Percentiles rank a stretch among this genome's conserved stretches.
Conservation (phyloP, 2,113 vertebrate genomes). For the Myotis lucifugus region DNA sequence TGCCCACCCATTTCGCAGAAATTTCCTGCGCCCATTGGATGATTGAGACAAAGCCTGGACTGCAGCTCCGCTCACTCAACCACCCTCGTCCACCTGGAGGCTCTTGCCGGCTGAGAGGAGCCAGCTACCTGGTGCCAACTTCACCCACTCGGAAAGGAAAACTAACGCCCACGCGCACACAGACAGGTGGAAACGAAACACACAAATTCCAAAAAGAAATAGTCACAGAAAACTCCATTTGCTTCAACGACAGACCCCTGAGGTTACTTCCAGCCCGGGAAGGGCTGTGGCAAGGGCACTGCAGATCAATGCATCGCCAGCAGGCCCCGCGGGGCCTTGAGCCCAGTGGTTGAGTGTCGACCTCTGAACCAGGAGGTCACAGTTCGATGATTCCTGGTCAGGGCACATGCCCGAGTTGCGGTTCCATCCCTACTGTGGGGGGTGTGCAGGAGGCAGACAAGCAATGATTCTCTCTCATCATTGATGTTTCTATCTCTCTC, state of each 20-base stretch:
- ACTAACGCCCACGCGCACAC: slow-evolving; percentile 78
- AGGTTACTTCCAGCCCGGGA: slow-evolving; percentile 55
- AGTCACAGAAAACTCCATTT: slow-evolving; percentile 87
- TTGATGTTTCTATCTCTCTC: too few relatives aligned
- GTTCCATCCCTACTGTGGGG: too few relatives aligned
- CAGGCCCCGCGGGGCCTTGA: rapidly evolving
- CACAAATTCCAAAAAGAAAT: slow-evolving; percentile 72
- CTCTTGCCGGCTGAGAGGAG: slow-evolving; percentile 86
- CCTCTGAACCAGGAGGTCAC: too few relatives aligned
- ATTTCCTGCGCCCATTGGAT: slow-evolving; percentile 95
- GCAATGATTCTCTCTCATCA: too few relatives aligned
- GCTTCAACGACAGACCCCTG: slow-evolving; percentile 65
- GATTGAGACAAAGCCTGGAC: slow-evolving; percentile 94
- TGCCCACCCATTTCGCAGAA: slow-evolving; percentile 92
- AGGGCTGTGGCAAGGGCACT: background rate
- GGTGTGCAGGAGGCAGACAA: too few relatives aligned
- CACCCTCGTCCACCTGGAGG: slow-evolving; percentile 82
- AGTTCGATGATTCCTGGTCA: too few relatives aligned
- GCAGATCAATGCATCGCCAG: background rate
- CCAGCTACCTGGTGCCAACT: slow-evolving; percentile 85
- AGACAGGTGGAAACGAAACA: background rate
- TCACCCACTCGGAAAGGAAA: slow-evolving; percentile 86
- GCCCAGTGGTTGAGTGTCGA: too few relatives aligned
- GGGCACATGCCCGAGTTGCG: too few relatives aligned
- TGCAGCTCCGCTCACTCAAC: slow-evolving; percentile 88